phyloP scores from a whole-genome alignment of 1,140 invertebrate species.

The Ylistrum balloti region DNA sequence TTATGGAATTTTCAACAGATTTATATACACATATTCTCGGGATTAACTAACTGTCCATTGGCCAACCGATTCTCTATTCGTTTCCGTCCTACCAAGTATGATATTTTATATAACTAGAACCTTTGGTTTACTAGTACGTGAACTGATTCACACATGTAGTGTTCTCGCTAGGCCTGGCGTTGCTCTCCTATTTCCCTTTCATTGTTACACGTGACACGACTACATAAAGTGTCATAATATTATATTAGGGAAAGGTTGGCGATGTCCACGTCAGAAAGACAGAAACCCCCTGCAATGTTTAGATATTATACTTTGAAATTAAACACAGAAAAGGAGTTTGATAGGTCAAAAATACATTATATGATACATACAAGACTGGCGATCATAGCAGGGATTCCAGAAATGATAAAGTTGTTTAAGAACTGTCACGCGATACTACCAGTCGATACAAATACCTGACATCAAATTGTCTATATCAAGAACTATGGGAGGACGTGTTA shows the following conservation, averaged over 20 bases:
- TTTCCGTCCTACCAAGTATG: not conserved
- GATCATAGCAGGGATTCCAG: slow-evolving; percentile 22
- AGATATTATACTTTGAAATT: slow-evolving; percentile 9
- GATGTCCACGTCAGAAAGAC: not conserved
- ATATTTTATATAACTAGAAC: not conserved
- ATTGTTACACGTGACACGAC: not conserved
- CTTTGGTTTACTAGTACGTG: not conserved
- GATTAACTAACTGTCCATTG: not conserved
- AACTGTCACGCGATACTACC: not conserved
- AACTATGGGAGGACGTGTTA: not conserved
- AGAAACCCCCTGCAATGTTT: slow-evolving; percentile 24
- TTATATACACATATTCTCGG: not conserved
- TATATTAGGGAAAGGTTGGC: not conserved
- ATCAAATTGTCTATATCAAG: not conserved
- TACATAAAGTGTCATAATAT: slow-evolving; percentile 11
- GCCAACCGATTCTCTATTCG: not conserved
- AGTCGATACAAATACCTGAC: not conserved
- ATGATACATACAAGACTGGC: not conserved
- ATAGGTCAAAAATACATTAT: not conserved
- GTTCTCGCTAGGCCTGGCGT: not conserved
- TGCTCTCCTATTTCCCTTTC: slow-evolving; percentile 2
- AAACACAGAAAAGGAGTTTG: not conserved
- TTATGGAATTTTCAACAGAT: not conserved
- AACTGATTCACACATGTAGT: not conserved
- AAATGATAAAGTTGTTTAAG: not conserved